phyloP scores from a whole-genome alignment of 2,888 invertebrate genomes.

The Tetragonula carbonaria region DNA sequence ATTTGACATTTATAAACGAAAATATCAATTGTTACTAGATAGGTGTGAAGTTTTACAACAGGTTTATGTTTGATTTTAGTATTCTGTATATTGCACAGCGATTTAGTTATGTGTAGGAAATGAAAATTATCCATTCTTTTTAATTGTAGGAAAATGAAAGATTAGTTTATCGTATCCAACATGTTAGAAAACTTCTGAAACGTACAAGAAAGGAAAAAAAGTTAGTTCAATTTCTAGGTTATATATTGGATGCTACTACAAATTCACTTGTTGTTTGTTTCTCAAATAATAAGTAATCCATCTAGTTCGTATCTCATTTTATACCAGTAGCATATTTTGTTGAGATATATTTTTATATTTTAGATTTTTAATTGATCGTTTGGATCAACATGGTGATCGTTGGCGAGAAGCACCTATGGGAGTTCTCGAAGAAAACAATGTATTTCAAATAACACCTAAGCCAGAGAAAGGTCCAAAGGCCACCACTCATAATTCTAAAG shows the following conservation, averaged over 20 bases:
- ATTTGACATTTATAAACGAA: constrained; percentile 89
- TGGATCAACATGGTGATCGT: constrained; percentile 89
- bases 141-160: constrained; percentile 88
- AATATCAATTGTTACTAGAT: constrained; percentile 90
- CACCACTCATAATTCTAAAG: constrained; percentile 72
- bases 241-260: constrained; percentile 47
- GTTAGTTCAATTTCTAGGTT: constrained; percentile 79
- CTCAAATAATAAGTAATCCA: background rate
- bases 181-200: constrained; percentile 89
- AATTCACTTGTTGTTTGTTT: background rate
- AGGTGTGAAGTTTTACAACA: constrained; percentile 91
- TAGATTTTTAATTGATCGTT: constrained; percentile 88
- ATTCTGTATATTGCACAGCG: background rate
- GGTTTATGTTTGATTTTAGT: constrained; percentile 73
- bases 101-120: background rate
- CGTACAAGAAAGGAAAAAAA: constrained; percentile 88
- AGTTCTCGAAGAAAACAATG: constrained; percentile 83
- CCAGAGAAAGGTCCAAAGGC: constrained; percentile 78
- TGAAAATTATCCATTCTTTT: constrained; percentile 15
- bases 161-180: constrained; percentile 89
- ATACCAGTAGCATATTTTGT: no score
- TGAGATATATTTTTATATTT: background rate
- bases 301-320: background rate
- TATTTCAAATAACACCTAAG: constrained; percentile 78
- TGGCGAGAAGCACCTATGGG: constrained; percentile 88